Evolutionary conservation across 2,797 vertebrate species (phyloP).

Genomic region (Onychomys torridus): DNA sequence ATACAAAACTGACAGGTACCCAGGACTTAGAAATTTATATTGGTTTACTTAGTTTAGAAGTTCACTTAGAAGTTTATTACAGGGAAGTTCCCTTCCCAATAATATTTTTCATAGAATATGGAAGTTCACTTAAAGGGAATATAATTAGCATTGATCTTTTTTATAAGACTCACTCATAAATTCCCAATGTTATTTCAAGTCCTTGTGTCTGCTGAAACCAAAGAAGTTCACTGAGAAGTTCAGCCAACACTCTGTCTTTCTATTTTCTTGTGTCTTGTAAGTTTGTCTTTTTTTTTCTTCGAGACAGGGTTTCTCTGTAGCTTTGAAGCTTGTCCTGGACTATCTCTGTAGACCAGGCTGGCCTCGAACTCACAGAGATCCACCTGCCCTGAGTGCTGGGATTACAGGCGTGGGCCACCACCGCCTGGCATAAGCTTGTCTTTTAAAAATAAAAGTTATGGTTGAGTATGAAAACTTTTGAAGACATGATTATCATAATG

Average conservation of each 20-base stretch:
- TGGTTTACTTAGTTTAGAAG: too few species aligned
- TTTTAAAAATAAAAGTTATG: background rate
- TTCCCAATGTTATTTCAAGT: background rate
- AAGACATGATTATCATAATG: background rate
- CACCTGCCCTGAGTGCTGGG: too few species aligned
- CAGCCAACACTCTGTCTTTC: background rate
- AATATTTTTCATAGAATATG: background rate
- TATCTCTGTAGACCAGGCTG: too few species aligned
- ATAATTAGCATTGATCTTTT: background rate
- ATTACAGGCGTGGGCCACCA: too few species aligned
- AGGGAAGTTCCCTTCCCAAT: background rate
- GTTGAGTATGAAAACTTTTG: background rate
- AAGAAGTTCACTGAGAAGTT: background rate
- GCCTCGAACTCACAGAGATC: too few species aligned
- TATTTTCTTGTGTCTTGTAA: background rate
- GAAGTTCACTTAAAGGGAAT: background rate
- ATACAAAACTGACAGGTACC: background rate
- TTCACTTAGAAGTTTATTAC: too few species aligned
- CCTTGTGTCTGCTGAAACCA: background rate
- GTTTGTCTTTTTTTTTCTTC: background rate
- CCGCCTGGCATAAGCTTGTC: too few species aligned
- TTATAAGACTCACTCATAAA: background rate
- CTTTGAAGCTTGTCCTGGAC: too few species aligned
- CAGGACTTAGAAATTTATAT: background rate
- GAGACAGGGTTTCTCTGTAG: too few species aligned